phyloP scores from a whole-genome alignment of 2,797 vertebrate species.

The Lepidocolaptes lacrymiger region DNA sequence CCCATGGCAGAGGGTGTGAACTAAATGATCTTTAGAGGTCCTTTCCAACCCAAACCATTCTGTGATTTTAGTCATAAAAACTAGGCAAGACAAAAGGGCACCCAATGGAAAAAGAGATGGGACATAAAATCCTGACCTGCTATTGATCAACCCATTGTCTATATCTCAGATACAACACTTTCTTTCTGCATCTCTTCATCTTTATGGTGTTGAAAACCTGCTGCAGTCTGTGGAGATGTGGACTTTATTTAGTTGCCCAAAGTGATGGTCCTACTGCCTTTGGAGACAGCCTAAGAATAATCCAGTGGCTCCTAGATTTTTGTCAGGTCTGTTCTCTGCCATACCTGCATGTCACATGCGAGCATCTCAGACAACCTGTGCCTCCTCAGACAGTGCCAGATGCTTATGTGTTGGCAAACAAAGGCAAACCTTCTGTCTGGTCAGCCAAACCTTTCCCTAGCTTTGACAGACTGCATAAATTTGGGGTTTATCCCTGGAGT shows the following conservation, averaged over 20 bases:
- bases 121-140: not conserved
- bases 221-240: not conserved
- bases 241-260: not conserved
- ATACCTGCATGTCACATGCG: not conserved
- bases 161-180: accelerated
- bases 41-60: not conserved
- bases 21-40: too few species aligned
- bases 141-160: not conserved
- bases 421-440: not conserved
- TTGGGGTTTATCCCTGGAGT: not conserved
- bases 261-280: not conserved
- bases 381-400: not conserved
- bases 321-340: not conserved
- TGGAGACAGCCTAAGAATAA: not conserved
- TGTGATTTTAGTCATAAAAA: not conserved
- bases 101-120: accelerated
- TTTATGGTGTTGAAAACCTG: accelerated
- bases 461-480: not conserved
- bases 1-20: accelerated
- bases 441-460: not conserved
- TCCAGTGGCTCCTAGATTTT: not conserved
- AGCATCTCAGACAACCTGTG: not conserved
- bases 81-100: accelerated
- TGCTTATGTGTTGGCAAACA: not conserved
- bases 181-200: not conserved